Conservation (phyloP, 2,888 invertebrate genomes). For the Synergus laeviventris region DNA sequence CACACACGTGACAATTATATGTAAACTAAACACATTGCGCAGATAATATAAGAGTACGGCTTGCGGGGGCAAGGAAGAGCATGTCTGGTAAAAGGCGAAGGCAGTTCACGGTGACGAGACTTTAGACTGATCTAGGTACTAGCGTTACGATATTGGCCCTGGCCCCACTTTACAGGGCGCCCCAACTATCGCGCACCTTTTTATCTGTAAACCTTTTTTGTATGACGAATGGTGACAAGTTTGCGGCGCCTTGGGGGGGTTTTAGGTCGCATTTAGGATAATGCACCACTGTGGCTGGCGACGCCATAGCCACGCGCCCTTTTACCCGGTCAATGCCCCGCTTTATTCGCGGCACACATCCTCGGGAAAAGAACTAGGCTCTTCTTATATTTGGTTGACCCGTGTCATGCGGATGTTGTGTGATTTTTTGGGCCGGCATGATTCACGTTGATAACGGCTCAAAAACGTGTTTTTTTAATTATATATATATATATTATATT, state of each 20-base stretch:
- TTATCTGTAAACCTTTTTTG: constrained; percentile 56
- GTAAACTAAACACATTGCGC: constrained; percentile 53
- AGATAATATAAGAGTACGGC: constrained; percentile 59
- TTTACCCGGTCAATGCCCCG: constrained; percentile 70
- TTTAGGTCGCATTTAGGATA: constrained; percentile 72
- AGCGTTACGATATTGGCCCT: constrained; percentile 72
- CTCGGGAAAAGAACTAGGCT: constrained; percentile 65
- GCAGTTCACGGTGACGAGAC: constrained; percentile 76
- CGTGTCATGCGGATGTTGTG: constrained; percentile 71
- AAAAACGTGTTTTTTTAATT: constrained; percentile 72
- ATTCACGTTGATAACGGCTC: constrained; percentile 70
- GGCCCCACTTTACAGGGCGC: constrained; percentile 63
- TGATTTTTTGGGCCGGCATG: constrained; percentile 69
- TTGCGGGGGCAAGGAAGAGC: constrained; percentile 70
- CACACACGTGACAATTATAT: constrained; percentile 52
- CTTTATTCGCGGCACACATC: constrained; percentile 65
- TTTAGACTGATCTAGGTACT: constrained; percentile 76
- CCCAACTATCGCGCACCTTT: constrained; percentile 61
- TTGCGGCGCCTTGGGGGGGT: constrained; percentile 64
- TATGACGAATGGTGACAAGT: constrained; percentile 62
- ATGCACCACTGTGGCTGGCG: constrained; percentile 73
- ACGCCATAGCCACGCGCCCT: constrained; percentile 67
- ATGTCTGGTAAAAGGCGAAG: constrained; percentile 67
- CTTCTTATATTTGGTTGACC: constrained; percentile 66
- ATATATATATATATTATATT: constrained; percentile 86